These are phyloP conservation scores for Malurus leucopterus DNA, from an alignment of 2,797 vertebrate species.

Conservation along the genomic window DNA sequence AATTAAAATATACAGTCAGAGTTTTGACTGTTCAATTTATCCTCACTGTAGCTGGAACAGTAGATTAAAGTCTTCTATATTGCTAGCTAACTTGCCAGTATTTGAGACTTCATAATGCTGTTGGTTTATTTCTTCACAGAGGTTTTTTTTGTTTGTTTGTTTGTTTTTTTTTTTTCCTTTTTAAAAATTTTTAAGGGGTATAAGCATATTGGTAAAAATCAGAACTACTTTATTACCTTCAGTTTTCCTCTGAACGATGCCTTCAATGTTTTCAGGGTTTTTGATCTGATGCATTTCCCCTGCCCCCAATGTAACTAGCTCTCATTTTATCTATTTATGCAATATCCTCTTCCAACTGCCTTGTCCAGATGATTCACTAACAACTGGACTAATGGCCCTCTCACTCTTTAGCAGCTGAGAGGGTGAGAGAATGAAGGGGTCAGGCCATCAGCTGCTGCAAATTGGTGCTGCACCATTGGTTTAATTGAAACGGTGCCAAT, in stretches of 20 bases:
- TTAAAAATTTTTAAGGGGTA: not conserved
- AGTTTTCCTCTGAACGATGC: not conserved
- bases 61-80: not conserved
- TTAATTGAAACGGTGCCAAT: slow-evolving; percentile 34
- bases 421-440: slow-evolving; percentile 19
- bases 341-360: slow-evolving; percentile 48
- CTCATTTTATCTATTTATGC: slow-evolving; percentile 49
- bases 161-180: too few species aligned
- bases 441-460: slow-evolving; percentile 52
- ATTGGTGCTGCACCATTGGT: slow-evolving; percentile 37
- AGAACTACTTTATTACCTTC: not conserved
- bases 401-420: slow-evolving; percentile 52
- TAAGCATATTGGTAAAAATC: not conserved
- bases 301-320: not conserved
- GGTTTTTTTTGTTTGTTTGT: too few species aligned
- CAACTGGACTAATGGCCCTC: slow-evolving; percentile 62
- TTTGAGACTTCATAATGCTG: not conserved
- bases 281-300: not conserved
- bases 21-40: not conserved
- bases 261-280: not conserved
- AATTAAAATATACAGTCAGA: not conserved
- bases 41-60: not conserved
- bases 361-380: slow-evolving; percentile 68
- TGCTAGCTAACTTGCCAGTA: not conserved
- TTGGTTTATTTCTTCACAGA: not conserved